Evolutionary conservation across 2,113 vertebrate species (phyloP).

Genomic region (Poicephalus gulielmi): DNA sequence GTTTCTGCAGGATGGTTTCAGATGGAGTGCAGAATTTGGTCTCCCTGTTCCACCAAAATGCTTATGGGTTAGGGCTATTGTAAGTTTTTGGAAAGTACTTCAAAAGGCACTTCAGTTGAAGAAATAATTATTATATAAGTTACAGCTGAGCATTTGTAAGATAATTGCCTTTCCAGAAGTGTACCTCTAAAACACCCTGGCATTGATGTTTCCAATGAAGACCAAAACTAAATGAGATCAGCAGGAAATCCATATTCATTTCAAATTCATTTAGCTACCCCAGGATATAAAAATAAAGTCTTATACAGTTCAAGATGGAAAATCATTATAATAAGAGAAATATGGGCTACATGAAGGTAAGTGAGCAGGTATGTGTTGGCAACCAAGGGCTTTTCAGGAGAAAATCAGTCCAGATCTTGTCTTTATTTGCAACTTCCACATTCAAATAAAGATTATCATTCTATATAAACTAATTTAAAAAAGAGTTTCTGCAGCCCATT

Average conservation of each 20-base stretch:
- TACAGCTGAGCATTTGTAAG: slow-evolving; percentile 66
- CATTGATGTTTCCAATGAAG: slow-evolving; percentile 60
- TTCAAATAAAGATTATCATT: background rate
- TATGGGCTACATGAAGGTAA: slow-evolving; percentile 17
- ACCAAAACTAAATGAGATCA: slow-evolving; percentile 56
- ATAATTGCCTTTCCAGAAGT: slow-evolving; percentile 69
- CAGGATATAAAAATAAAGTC: slow-evolving; percentile 52
- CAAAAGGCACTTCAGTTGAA: slow-evolving; percentile 62
- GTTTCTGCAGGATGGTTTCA: slow-evolving; percentile 17
- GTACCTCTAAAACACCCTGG: slow-evolving; percentile 56
- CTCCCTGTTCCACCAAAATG: slow-evolving; percentile 13
- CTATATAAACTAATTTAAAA: background rate
- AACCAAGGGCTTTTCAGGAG: background rate
- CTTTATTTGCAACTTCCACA: slow-evolving; percentile 1
- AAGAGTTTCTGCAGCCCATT: background rate
- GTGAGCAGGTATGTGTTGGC: slow-evolving; percentile 1
- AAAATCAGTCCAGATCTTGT: background rate
- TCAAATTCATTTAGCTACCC: slow-evolving; percentile 49
- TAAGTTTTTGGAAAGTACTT: slow-evolving; percentile 59
- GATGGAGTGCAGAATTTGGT: slow-evolving; percentile 19
- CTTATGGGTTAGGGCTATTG: slow-evolving; percentile 28
- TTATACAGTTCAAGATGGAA: slow-evolving; percentile 8
- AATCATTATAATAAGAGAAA: slow-evolving; percentile 51
- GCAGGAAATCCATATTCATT: slow-evolving; percentile 59
- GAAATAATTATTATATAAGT: slow-evolving; percentile 67